Percentiles rank a stretch among this genome's conserved stretches.
phyloP scores from a whole-genome alignment of 1,140 invertebrate species.

The Zeugodacus cucurbitae region DNA sequence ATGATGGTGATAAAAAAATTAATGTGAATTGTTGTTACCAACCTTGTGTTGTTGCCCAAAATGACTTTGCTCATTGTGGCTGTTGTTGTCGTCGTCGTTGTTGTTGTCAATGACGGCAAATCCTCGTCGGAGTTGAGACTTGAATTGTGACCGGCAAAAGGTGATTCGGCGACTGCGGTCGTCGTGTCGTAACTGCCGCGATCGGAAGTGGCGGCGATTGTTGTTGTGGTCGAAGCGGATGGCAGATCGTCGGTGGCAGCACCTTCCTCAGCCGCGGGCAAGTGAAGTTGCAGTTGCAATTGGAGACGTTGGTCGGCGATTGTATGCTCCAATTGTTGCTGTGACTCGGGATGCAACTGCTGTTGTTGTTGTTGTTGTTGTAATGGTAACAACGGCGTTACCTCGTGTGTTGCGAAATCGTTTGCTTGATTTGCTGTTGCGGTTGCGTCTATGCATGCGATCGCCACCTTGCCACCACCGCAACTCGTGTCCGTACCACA shows the following conservation, averaged over 20 bases:
- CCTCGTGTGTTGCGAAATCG: slow-evolving; percentile 18
- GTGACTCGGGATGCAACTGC: not conserved
- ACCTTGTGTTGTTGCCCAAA: slow-evolving; percentile 41
- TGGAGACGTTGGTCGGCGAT: not conserved
- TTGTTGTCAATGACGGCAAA: slow-evolving; percentile 12
- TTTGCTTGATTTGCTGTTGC: slow-evolving; percentile 20
- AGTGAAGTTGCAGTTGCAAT: not conserved
- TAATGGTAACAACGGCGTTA: not conserved
- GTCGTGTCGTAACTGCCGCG: slow-evolving; percentile 12
- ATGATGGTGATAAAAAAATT: slow-evolving; percentile 17
- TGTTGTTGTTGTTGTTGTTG: slow-evolving; percentile 18
- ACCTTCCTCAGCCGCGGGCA: not conserved
- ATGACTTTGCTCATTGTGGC: slow-evolving; percentile 43
- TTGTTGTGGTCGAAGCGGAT: slow-evolving; percentile 8
- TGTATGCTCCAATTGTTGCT: slow-evolving; percentile 45
- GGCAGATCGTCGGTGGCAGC: not conserved
- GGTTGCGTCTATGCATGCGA: not conserved
- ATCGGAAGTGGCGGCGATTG: not conserved
- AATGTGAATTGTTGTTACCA: slow-evolving; percentile 30
- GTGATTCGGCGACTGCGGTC: not conserved
- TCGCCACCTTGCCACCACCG: not conserved
- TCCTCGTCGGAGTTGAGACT: not conserved
- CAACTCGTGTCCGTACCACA: not conserved
- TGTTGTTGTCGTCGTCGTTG: slow-evolving; percentile 40
- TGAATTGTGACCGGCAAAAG: slow-evolving; percentile 38